Evolutionary conservation across 2,113 vertebrate species (phyloP), one percentile per base, ranked within the genome.

Genomic region (Mastomys coucha): DNA sequence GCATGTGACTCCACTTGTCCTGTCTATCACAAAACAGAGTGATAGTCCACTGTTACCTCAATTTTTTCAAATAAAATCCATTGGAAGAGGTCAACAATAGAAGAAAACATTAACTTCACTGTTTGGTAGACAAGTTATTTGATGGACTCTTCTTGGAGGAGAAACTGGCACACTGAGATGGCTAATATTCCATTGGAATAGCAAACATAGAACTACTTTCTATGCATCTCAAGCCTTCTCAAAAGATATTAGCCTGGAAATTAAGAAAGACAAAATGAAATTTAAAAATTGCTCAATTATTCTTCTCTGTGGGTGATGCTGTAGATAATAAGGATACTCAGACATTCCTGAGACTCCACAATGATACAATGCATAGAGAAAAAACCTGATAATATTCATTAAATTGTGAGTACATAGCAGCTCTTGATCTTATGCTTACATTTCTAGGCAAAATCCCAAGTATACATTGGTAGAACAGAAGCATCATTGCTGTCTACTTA

Each of bases 371-470:
- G 56, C 5, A n/a, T 28, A 17, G 4, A 36, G 56, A 91, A 9
- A 17, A 24, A 39, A 56, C 28, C 22, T 42, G 45, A 2, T 49
- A 67, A 31, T 53, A 2, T 24, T 49, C 51, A 14, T 72, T 0
- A 9, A 24, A 39, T 6, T 11, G 0, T 60, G 0, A 31, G 17
- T 17, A 1, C 36, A 4, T 24, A 60, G 26, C 13, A 39, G 11
- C 69, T 70, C 86, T 84, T 85, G 39, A 63, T 4, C 4, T n/a
- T 36, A 51, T 45, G 69, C 7, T 16, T 19, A 53, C 0, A 19
- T 12, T 42, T 65, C 6, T 60, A 77, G 36, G 20, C 12, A 80
- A 91, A 26, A 69, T 51, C 4, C 14, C 36, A 87, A 76, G 51
- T 36, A 1, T 39, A n/a, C 78, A 63, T 16, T 22, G 9, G 1